Percentiles rank a stretch among this genome's conserved stretches.
Evolutionary conservation across 2,888 invertebrate species (phyloP).

Genomic region (Camponotus fellah): DNA sequence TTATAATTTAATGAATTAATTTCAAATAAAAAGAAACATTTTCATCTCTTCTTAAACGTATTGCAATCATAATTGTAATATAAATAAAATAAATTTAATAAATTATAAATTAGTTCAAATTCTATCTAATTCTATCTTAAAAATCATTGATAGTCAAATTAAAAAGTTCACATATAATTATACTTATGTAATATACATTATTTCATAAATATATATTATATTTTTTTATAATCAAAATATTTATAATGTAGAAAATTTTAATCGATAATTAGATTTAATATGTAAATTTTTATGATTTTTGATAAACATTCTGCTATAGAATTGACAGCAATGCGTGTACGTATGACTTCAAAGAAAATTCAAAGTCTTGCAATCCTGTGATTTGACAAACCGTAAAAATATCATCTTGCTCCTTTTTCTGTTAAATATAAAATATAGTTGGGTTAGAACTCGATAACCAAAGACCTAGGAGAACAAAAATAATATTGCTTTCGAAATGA

Average conservation of each 20-base stretch:
- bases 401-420: conserved; percentile 1
- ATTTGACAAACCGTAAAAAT: conserved; percentile 16
- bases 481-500: conserved; percentile 4
- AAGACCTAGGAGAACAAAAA: neutral
- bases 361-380: neutral
- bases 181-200: neutral
- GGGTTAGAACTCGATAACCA: neutral
- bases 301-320: neutral
- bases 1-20: neutral
- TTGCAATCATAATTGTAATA: neutral
- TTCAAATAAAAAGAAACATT: neutral
- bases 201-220: neutral
- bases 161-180: neutral
- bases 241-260: neutral
- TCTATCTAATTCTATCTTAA: neutral
- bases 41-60: neutral
- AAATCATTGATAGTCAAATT: neutral
- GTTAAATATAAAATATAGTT: conserved; percentile 20
- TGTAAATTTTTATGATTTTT: neutral
- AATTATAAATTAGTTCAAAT: neutral
- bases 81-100: conserved; percentile 1
- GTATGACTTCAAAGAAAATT: conserved; percentile 7
- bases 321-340: neutral
- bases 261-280: neutral
- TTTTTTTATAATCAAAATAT: neutral